Percentiles rank a stretch among this genome's conserved stretches.
Conservation (phyloP, 2,888 invertebrate genomes). For the Eumacrocentrus americanus region DNA sequence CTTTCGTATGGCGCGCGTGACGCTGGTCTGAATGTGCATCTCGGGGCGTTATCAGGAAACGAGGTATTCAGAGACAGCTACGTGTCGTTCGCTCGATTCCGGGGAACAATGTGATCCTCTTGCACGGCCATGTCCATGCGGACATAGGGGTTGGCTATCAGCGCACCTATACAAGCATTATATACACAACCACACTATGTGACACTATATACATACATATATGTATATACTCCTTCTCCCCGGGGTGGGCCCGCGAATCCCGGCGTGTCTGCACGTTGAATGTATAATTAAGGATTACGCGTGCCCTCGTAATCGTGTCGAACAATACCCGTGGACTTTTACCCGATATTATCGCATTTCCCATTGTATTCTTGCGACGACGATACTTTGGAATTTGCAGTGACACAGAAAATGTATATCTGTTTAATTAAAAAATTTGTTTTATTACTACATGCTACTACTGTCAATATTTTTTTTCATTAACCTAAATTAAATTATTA, state of each 20-base stretch:
- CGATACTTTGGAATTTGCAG: conserved; percentile 24
- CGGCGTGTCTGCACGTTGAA: conserved; percentile 34
- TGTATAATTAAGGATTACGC: conserved; percentile 43
- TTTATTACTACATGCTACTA: too few relatives aligned
- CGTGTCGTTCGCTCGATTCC: conserved; percentile 18
- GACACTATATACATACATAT: too few relatives aligned
- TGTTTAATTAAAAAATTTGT: background rate
- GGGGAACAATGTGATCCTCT: conserved; percentile 20
- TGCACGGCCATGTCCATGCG: conserved; percentile 1
- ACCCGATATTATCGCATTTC: conserved; percentile 35
- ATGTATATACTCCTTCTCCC: too few relatives aligned
- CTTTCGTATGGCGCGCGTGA: conserved; percentile 24
- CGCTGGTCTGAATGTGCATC: conserved; percentile 20
- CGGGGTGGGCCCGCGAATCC: conserved; percentile 27
- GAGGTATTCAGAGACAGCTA: conserved; percentile 22
- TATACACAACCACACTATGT: too few relatives aligned
- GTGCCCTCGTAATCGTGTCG: conserved; percentile 36
- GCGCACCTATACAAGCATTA: too few relatives aligned
- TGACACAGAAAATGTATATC: conserved; percentile 12
- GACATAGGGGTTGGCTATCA: too few relatives aligned
- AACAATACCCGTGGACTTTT: conserved; percentile 39
- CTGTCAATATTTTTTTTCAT: too few relatives aligned
- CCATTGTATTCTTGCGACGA: conserved; percentile 10
- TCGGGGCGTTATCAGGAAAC: conserved; percentile 27
- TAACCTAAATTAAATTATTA: too few relatives aligned